Evolutionary conservation across 2,113 vertebrate genomes (phyloP).

Genomic region (Cebidichthys violaceus): DNA sequence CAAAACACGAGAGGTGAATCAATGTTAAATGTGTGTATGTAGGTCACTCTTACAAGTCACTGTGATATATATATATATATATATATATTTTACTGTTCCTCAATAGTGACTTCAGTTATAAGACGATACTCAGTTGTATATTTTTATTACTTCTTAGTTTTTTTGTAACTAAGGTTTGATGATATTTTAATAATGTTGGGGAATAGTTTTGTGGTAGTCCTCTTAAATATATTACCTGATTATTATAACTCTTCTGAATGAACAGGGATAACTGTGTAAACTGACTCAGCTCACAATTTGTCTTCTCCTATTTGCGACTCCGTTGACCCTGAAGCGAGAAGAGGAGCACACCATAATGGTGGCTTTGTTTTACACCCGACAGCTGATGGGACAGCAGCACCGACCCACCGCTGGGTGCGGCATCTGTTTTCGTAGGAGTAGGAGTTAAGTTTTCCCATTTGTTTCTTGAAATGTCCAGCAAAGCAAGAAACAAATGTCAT

Average conservation of each 20-base stretch:
- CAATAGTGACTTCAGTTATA: background rate
- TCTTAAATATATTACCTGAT: background rate
- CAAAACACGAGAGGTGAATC: background rate
- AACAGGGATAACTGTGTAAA: conserved; percentile 6
- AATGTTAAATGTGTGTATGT: background rate
- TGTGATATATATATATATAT: too few relatives aligned
- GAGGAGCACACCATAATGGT: conserved; percentile 39
- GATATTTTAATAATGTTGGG: background rate
- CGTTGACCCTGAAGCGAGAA: conserved; percentile 33
- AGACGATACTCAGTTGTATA: background rate
- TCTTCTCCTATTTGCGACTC: conserved; percentile 51
- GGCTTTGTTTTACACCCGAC: conserved; percentile 56
- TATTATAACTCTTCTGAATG: background rate
- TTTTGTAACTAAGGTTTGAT: background rate
- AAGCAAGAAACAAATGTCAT: background rate
- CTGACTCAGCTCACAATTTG: conserved; percentile 22
- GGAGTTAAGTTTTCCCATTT: conserved; percentile 11
- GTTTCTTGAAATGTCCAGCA: background rate
- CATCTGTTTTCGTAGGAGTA: conserved; percentile 26
- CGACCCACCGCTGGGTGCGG: background rate
- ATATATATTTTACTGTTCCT: too few relatives aligned
- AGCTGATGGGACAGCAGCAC: conserved; percentile 49
- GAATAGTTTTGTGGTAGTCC: background rate
- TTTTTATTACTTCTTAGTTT: background rate
- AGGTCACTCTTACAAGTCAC: background rate